A percentile compares a stretch with the other conserved stretches of the same genome.
These are phyloP conservation scores for fruit fly (Drosophila melanogaster) DNA, from an alignment of 1,140 invertebrate genomes.

Conservation along the genomic window DNA sequence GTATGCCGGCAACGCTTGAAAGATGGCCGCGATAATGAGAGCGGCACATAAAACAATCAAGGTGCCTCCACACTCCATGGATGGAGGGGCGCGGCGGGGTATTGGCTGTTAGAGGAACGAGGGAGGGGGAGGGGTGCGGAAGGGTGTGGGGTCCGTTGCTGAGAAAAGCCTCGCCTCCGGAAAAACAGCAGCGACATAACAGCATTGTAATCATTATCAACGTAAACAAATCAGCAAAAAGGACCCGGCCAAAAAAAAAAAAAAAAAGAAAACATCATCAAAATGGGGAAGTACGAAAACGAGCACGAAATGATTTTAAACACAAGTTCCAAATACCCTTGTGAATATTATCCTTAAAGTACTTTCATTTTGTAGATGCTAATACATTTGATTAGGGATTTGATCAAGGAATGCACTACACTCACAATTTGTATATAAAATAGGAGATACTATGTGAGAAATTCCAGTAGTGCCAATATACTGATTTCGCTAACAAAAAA, in stretches of 20 bases:
- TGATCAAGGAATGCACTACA: too few species aligned
- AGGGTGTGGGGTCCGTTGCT: background rate
- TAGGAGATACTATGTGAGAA: too few species aligned
- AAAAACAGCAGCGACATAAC: slow-evolving; percentile 49
- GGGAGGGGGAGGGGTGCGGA: too few species aligned
- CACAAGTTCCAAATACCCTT: background rate
- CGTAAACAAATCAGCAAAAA: slow-evolving; percentile 74
- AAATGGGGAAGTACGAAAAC: background rate
- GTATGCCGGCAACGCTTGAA: slow-evolving; percentile 74
- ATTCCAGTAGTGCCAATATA: too few species aligned
- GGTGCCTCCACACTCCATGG: background rate
- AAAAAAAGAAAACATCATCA: slow-evolving; percentile 23
- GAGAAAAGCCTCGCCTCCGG: slow-evolving; percentile 6
- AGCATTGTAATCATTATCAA: slow-evolving; percentile 79
- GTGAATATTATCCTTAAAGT: background rate
- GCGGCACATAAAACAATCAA: slow-evolving; percentile 39
- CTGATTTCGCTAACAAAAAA: background rate
- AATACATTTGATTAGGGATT: background rate
- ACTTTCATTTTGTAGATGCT: background rate
- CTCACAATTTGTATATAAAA: too few species aligned
- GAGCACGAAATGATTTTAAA: background rate
- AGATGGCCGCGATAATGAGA: slow-evolving; percentile 75
- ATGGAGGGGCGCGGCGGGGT: too few species aligned
- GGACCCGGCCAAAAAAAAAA: slow-evolving; percentile 33
- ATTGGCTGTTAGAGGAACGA: too few species aligned